Evolutionary conservation across 1,140 invertebrate species (phyloP), one percentile per base, ranked within the genome.

Genomic region (Magallana gigas): DNA sequence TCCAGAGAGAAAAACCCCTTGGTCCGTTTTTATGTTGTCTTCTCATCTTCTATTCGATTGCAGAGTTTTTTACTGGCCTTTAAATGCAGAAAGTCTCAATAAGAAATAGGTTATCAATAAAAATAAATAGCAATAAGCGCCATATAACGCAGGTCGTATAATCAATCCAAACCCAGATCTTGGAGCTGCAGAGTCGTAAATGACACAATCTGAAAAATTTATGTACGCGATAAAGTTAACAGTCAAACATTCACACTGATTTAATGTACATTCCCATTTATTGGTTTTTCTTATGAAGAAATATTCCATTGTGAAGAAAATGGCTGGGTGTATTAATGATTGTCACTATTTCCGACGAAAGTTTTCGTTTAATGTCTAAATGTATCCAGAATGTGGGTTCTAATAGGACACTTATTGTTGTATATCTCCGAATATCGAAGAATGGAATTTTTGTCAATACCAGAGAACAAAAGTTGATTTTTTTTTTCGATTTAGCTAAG

Each of bases 121-220:
- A 76, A 76, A 76, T 76, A 76, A 29, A 76, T 29, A 76, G 23
- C 68, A 76, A 76, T 76, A 76, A 76, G 36, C 36, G 23, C 23
- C 18, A 11, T 48, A 48, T 76, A 12, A 36, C 68, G 11, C 23
- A 9, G 68, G 68, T 76, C 68, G 68, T 12, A 76, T 76, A 76
- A 76, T 76, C 68, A 76, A 76, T 76, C 23, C 23, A 8, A 36
- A 76, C 68, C 23, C 36, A 14, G 11, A 29, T 8, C 68, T 76
- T 11, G 23, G 29, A 76, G 36, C 68, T 29, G 23, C 23, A 8
- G 6, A 23, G 23, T 76, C 23, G 68, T 76, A 76, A 76, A 76
- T 76, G 68, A 76, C 68, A 76, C 68, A 76, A 76, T 76, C 68
- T 29, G 36, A 23, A 76, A 36, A 76, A 76, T 76, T 76, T 76